phyloP scores from a whole-genome alignment of 2,113 vertebrate species.

The Melanerpes formicivorus region DNA sequence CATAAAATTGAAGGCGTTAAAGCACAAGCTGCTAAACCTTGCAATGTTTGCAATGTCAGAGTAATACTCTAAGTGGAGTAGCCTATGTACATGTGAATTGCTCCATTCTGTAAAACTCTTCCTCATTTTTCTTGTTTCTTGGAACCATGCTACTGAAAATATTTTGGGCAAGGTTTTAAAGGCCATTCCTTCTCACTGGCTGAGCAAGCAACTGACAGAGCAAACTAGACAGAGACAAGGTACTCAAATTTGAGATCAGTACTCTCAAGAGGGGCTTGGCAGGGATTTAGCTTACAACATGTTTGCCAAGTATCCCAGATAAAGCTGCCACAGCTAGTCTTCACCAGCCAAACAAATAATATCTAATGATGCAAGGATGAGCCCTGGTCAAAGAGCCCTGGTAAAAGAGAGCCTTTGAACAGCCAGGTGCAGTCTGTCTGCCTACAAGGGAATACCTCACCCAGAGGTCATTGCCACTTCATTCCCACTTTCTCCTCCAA shows the following conservation, averaged over 20 bases:
- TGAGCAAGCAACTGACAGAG: neutral
- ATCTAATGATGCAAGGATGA: neutral
- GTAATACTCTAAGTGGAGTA: neutral
- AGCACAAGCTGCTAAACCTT: neutral
- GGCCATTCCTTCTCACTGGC: neutral
- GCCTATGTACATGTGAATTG: neutral
- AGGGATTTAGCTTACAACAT: neutral
- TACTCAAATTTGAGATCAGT: neutral
- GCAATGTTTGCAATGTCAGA: neutral
- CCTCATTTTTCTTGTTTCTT: neutral
- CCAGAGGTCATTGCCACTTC: neutral
- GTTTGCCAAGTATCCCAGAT: neutral
- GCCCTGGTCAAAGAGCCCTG: neutral
- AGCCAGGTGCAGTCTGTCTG: neutral
- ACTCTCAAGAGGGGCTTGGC: neutral
- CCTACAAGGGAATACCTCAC: neutral
- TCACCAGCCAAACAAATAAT: neutral
- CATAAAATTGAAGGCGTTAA: neutral
- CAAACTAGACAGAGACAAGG: neutral
- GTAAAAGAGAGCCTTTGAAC: neutral
- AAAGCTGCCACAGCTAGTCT: neutral
- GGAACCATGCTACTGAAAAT: neutral
- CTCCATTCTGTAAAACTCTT: neutral
- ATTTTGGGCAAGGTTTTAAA: neutral
- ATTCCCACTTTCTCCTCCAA: neutral